Evolutionary conservation across 2,113 vertebrate genomes (phyloP), one percentile per base, ranked within the genome.

Genomic region (Saccopteryx bilineata): DNA sequence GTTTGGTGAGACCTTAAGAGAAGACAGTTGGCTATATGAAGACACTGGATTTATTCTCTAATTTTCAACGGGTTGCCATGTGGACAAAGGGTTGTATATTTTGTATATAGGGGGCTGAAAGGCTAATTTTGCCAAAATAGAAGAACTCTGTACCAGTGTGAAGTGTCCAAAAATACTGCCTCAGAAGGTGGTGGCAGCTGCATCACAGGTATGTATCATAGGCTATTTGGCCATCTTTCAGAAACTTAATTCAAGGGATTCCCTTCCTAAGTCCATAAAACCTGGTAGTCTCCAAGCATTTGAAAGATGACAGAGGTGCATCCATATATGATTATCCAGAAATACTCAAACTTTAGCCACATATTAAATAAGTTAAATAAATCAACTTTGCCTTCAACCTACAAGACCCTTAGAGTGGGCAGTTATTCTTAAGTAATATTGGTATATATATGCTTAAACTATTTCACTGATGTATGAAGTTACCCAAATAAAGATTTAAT

Each of bases 361-460:
- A 93, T 7, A 86, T 31, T 69, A 61, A 93, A 31, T 83, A 92
- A 86, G 13, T 89, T 33, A 88, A 18, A 87, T 24, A 89, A 61
- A 71, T 88, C n/a, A 94, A 78, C 14, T 82, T 61, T 93, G n/a
- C 24, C 74, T 87, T 90, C 28, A 93, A 87, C 14, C 52, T 66
- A 58, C 12, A 86, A 91, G 46, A 56, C 17, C 78, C 10, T 24
- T 75, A 71, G 71, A 26, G 56, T 31, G 56, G 24, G 46, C 54
- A 60, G 68, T 19, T 75, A 21, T 33, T 82, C 39, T 58, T 78
- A 28, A 39, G 46, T 21, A 82, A n/a, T 68, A 84, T 65, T 46
- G 74, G 26, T 66, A 85, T 7, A 28, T 46, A n/a, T 15, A 71
- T 48, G 9, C n/a, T 76, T 31, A 75, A 48, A 71, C 14, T 74